phyloP scores from a whole-genome alignment of 2,888 invertebrate genomes.

The Leptinotarsa juncta region DNA sequence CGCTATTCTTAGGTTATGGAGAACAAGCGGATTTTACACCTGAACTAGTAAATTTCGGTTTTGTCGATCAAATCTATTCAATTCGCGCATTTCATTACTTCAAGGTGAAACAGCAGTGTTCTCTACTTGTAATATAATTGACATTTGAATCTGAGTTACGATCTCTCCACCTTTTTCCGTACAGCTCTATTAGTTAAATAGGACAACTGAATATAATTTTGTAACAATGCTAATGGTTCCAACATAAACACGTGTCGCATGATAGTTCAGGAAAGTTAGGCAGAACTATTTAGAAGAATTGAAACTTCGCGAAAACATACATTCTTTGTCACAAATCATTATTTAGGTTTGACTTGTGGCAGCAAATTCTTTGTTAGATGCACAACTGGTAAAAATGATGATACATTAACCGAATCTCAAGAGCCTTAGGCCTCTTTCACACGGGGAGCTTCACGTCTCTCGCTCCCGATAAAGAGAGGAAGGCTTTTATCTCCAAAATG shows the following conservation, averaged over 20 bases:
- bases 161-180: neutral
- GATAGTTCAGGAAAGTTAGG: constrained; percentile 4
- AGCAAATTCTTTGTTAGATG: too few relatives aligned
- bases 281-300: neutral
- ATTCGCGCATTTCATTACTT: neutral
- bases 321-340: too few relatives aligned
- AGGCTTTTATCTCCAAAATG: too few relatives aligned
- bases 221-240: constrained; percentile 12
- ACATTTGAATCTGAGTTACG: constrained; percentile 13
- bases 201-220: constrained; percentile 18
- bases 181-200: constrained; percentile 19
- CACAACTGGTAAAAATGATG: too few relatives aligned
- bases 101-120: constrained; percentile 7
- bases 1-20: neutral
- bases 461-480: too few relatives aligned
- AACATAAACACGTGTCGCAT: constrained; percentile 1
- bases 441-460: too few relatives aligned
- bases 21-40: constrained; percentile 10
- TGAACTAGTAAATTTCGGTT: constrained; percentile 2
- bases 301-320: too few relatives aligned
- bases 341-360: too few relatives aligned
- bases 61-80: neutral
- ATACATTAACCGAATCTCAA: too few relatives aligned
- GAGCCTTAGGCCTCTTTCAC: too few relatives aligned
- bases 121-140: constrained; percentile 3